Percentiles rank a stretch among this genome's conserved stretches.
These are phyloP conservation scores for Neodon shergylaensis DNA, from an alignment of 2,113 vertebrate species.

Conservation along the genomic window DNA sequence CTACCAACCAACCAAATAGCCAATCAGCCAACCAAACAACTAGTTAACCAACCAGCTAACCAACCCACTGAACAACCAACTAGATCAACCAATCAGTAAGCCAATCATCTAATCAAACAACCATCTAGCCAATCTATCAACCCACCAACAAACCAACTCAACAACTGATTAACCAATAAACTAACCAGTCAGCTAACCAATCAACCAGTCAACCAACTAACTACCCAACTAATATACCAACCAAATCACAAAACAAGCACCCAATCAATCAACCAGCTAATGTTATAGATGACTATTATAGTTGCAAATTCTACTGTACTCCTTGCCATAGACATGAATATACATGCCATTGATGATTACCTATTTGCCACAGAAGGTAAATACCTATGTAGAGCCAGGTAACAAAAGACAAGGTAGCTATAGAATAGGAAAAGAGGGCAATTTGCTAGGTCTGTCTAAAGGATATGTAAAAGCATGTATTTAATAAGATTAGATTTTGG, in stretches of 20 bases:
- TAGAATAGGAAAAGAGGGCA: not conserved
- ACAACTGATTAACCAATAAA: not conserved
- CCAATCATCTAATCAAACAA: not conserved
- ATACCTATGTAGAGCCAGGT: not conserved
- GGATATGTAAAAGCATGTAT: not conserved
- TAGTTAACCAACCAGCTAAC: not conserved
- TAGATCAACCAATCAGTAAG: not conserved
- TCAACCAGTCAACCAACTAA: not conserved
- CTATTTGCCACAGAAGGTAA: not conserved
- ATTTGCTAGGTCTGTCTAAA: not conserved
- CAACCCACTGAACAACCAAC: not conserved
- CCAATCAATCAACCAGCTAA: not conserved
- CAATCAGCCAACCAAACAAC: not conserved
- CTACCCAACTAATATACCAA: too few relatives aligned
- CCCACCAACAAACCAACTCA: not conserved
- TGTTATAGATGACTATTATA: not conserved
- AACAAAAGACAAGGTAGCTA: not conserved
- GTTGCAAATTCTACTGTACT: not conserved
- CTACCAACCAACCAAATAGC: too few relatives aligned
- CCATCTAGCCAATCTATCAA: not conserved
- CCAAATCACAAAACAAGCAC: too few relatives aligned
- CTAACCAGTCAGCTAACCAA: not conserved
- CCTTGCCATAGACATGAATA: not conserved
- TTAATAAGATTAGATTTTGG: not conserved
- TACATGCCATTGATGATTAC: not conserved